phyloP scores from a whole-genome alignment of 1,140 invertebrate species.

The Zaprionus nigranus region DNA sequence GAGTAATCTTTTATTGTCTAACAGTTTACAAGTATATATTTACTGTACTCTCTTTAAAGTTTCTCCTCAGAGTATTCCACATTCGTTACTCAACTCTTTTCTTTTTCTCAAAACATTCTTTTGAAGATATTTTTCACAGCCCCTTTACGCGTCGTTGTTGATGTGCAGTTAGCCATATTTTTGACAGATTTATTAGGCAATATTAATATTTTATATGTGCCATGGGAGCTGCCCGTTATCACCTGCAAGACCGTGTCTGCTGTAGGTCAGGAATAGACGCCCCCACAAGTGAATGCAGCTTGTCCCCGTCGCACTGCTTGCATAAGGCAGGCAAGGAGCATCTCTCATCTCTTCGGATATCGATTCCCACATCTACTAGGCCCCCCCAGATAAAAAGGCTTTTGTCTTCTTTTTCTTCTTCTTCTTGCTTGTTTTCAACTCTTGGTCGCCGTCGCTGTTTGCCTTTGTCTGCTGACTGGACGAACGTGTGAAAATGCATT shows the following conservation, averaged over 20 bases:
- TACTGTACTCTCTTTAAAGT: too few relatives aligned
- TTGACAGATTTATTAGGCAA: conserved; percentile 79
- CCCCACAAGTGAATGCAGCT: neutral
- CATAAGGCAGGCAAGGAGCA: neutral
- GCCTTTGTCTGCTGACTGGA: conserved; percentile 58
- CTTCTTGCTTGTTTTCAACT: neutral
- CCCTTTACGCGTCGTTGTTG: conserved; percentile 25
- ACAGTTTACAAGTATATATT: too few relatives aligned
- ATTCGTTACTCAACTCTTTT: neutral
- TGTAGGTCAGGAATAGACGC: conserved; percentile 51
- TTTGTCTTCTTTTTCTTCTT: neutral
- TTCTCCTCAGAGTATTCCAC: neutral
- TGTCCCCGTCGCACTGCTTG: conserved; percentile 15
- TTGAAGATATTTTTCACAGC: conserved; percentile 13
- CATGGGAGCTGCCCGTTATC: conserved; percentile 61
- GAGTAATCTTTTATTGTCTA: too few relatives aligned
- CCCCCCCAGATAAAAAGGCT: neutral
- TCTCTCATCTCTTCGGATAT: neutral
- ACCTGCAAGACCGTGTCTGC: conserved; percentile 49
- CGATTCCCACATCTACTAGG: neutral
- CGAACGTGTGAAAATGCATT: conserved; percentile 80
- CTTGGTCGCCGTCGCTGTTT: conserved; percentile 30
- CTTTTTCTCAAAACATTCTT: neutral
- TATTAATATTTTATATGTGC: conserved; percentile 69
- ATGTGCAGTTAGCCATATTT: conserved; percentile 69